A percentile compares a stretch with the other conserved stretches of the same genome.
These are phyloP conservation scores for Podocnemis expansa DNA, from an alignment of 2,113 vertebrate species.

Conservation along the genomic window DNA sequence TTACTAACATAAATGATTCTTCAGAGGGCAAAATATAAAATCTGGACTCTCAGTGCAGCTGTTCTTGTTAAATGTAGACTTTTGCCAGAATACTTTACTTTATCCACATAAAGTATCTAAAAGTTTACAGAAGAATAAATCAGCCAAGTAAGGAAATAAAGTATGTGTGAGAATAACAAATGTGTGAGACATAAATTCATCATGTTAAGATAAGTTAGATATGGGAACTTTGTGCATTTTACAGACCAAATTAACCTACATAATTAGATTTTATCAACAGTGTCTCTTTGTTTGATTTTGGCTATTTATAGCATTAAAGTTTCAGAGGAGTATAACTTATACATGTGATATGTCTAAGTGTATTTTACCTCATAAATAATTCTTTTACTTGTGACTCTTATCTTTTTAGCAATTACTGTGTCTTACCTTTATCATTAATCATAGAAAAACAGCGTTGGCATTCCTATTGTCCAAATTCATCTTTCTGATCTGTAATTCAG, in stretches of 20 bases:
- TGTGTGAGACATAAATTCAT: background rate
- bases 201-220: background rate
- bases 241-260: background rate
- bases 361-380: slow-evolving; percentile 52
- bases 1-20: background rate
- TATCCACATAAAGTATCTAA: background rate
- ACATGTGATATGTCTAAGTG: background rate
- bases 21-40: background rate
- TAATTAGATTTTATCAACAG: slow-evolving; percentile 30
- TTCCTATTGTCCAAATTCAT: slow-evolving; percentile 66
- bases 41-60: background rate
- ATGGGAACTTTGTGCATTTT: background rate
- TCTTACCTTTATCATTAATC: slow-evolving; percentile 58
- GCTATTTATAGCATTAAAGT: slow-evolving; percentile 35
- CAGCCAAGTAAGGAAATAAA: background rate
- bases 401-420: slow-evolving; percentile 49
- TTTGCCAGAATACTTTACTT: background rate
- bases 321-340: slow-evolving; percentile 35
- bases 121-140: background rate
- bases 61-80: fast-evolving
- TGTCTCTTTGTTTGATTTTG: slow-evolving; percentile 16
- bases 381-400: slow-evolving; percentile 35
- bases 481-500: slow-evolving; percentile 65
- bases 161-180: background rate
- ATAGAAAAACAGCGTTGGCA: slow-evolving; percentile 27